Evolutionary conservation across 2,888 invertebrate species (phyloP).

Genomic region (Orthosia gothica): DNA sequence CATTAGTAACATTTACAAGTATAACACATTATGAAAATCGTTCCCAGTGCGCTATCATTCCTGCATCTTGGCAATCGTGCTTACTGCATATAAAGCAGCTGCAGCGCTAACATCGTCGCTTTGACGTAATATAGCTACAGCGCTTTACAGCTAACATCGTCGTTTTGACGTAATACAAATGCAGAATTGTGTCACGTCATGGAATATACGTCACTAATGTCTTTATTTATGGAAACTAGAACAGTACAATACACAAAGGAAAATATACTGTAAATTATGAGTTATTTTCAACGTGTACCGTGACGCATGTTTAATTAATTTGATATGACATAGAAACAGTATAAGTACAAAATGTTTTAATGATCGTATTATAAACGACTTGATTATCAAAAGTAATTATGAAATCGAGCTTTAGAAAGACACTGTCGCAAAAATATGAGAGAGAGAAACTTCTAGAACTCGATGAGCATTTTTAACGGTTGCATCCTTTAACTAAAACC

Average conservation of each 20-base stretch:
- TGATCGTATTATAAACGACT: background rate
- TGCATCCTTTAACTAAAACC: background rate
- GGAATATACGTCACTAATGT: slow-evolving; percentile 19
- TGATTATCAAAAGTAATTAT: too few species aligned
- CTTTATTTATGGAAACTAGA: background rate
- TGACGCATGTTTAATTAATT: background rate
- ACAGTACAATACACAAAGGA: too few species aligned
- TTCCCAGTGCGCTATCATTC: slow-evolving; percentile 18
- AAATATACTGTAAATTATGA: background rate
- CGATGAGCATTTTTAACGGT: background rate
- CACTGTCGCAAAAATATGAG: background rate
- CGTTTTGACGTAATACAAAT: slow-evolving; percentile 13
- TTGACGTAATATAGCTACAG: slow-evolving; percentile 12
- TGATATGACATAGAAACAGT: background rate
- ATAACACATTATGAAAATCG: slow-evolving; percentile 5
- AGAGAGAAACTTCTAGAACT: too few species aligned
- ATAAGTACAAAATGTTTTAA: background rate
- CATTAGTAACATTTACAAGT: slow-evolving; percentile 13
- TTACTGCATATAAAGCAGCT: slow-evolving; percentile 41
- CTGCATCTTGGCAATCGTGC: slow-evolving; percentile 28
- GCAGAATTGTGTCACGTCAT: slow-evolving; percentile 16
- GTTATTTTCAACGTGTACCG: background rate
- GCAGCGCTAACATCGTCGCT: slow-evolving; percentile 27
- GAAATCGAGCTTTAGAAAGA: too few species aligned
- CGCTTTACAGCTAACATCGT: slow-evolving; percentile 5